Base-by-base conservation (phyloP, 2,113 vertebrate species). In the Sinocyclocheilus rhinocerous region DNA sequence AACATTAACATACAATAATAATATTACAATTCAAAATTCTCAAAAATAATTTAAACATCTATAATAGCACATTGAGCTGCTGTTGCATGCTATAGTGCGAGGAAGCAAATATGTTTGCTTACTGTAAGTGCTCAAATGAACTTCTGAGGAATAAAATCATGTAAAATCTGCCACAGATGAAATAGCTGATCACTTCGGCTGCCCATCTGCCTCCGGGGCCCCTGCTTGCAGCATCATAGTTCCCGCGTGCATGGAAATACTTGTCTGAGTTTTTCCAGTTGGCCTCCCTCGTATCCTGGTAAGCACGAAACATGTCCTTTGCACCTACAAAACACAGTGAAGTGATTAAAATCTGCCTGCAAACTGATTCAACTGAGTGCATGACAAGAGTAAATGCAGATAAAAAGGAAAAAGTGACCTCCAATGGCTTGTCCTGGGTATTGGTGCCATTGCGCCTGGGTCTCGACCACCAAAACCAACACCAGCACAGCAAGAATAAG, bases 231-330 rank as follows among this genome's bases (percentile, higher is more conserved):
- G 92, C 91, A 12, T 93, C 86, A 55, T 45, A 61, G 76, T 93
- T 93, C 81, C 92, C 91, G 50, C 90, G 92, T 20, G 92, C 90
- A 36, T 93, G 92, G 76, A 93, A 93, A 88, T 92, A 93, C 77
- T 92, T 91, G 87, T 93, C 90, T 9, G 92, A 39, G 16, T 75
- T 0, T 45, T 18, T 90, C 22, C 4, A 89, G 82, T 91, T 90
- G 55, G 91, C 85, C 0, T 88, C 3, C 63, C 0, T 89, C 91
- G 92, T 90, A 18, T 93, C 48, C 0, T 0, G 0, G 48, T 93
- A 91, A 39, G 91, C 90, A 16, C 0, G 22, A 36, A 0, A 33
- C 91, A 93, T 92, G 80, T 92, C 91, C n/a, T 0, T 0, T 15
- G 83, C 18, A 73, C 91, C 91, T 93, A 80, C 18, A 55, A 39